A percentile compares a stretch with the other conserved stretches of the same genome.
Conservation (phyloP, 2,797 vertebrate genomes). For the Ctenochaetus hawaiiensis region DNA sequence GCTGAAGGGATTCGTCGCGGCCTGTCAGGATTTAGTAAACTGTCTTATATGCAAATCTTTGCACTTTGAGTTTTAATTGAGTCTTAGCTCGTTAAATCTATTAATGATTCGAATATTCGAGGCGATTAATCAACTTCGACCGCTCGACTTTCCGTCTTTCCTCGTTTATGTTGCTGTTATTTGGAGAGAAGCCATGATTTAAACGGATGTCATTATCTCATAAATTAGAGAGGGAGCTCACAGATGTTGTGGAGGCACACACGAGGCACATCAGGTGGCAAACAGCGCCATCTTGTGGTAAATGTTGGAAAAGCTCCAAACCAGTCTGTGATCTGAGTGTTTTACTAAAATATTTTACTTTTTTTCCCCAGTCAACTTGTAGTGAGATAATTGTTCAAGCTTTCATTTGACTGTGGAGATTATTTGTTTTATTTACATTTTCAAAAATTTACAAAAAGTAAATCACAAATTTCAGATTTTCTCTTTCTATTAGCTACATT, state of each 20-base stretch:
- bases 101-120: slow-evolving; percentile 41
- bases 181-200: slow-evolving; percentile 31
- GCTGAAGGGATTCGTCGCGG: slow-evolving; percentile 19
- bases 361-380: no score
- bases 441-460: no score
- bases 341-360: background rate
- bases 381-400: background rate
- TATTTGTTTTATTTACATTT: no score
- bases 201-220: slow-evolving; percentile 40
- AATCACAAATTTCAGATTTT: no score
- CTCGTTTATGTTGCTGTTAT: slow-evolving; percentile 12
- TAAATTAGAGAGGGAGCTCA: slow-evolving; percentile 23
- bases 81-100: slow-evolving; percentile 47
- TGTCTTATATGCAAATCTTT: slow-evolving; percentile 17
- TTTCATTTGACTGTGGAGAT: no score
- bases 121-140: slow-evolving; percentile 36
- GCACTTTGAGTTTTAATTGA: slow-evolving; percentile 49
- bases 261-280: slow-evolving; percentile 26
- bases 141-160: slow-evolving; percentile 9
- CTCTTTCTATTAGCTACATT: no score
- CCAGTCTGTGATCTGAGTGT: no score
- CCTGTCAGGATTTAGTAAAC: slow-evolving; percentile 17
- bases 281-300: slow-evolving; percentile 69
- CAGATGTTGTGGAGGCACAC: slow-evolving; percentile 6
- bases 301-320: no score